phyloP scores from a whole-genome alignment of 2,888 invertebrate species.

The Scaeva pyrastri region DNA sequence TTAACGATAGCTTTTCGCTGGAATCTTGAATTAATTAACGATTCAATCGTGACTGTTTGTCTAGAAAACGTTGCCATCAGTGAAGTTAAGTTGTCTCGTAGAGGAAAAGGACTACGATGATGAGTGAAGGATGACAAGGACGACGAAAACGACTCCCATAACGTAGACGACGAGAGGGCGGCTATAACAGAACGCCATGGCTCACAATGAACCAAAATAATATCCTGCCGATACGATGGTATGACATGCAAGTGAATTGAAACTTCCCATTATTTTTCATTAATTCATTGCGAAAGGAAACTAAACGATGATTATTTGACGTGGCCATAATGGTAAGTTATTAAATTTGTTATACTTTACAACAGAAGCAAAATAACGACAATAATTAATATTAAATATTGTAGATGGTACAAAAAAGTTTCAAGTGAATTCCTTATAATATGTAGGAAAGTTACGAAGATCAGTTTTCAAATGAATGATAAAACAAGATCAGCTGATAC shows the following conservation, averaged over 20 bases:
- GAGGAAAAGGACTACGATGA: slow-evolving; percentile 33
- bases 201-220: slow-evolving; percentile 69
- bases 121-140: slow-evolving; percentile 2
- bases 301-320: slow-evolving; percentile 6
- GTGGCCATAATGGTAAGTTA: neutral
- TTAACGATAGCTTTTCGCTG: slow-evolving; percentile 56
- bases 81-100: neutral
- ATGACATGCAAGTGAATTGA: slow-evolving; percentile 67
- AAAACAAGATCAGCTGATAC: too few species aligned
- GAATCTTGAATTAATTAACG: slow-evolving; percentile 74
- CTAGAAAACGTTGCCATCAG: slow-evolving; percentile 12
- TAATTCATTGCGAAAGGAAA: slow-evolving; percentile 59
- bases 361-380: slow-evolving; percentile 22
- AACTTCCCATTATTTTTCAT: slow-evolving; percentile 74
- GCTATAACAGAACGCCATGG: neutral
- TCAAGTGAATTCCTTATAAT: too few species aligned
- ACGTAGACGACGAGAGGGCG: neutral
- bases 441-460: too few species aligned
- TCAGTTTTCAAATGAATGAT: too few species aligned
- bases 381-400: slow-evolving; percentile 38
- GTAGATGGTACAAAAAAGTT: too few species aligned
- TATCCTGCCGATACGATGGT: slow-evolving; percentile 37
- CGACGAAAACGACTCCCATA: slow-evolving; percentile 7
- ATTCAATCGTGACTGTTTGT: slow-evolving; percentile 64
- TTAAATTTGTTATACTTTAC: neutral